A percentile compares a stretch with the other conserved stretches of the same genome.
These are phyloP conservation scores for Rhynchonycteris naso DNA, from an alignment of 2,797 vertebrate species.

Conservation along the genomic window DNA sequence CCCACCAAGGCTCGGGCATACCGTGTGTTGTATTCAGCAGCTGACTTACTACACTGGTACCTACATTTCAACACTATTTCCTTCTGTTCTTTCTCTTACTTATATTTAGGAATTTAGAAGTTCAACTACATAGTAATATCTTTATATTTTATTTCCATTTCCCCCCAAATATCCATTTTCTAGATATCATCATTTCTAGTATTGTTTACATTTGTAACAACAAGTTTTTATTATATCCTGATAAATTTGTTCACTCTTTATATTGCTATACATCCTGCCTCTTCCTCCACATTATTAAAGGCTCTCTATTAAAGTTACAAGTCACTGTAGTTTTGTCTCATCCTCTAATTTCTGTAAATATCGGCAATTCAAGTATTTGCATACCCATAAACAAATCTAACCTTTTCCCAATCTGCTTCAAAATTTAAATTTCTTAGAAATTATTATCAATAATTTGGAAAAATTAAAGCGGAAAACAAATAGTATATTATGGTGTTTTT, in stretches of 20 bases:
- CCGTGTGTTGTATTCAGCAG: not conserved
- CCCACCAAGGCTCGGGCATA: too few species aligned
- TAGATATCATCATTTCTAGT: not conserved
- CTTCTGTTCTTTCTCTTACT: not conserved
- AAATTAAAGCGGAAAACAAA: constrained; percentile 41
- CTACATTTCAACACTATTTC: not conserved
- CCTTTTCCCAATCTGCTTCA: not conserved
- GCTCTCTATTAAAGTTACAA: not conserved
- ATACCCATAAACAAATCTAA: not conserved
- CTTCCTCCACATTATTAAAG: not conserved
- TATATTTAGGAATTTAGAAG: not conserved
- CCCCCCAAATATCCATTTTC: not conserved
- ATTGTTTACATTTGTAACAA: not conserved
- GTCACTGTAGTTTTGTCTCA: not conserved
- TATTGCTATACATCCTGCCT: not conserved
- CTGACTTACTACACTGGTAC: not conserved
- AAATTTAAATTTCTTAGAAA: constrained; percentile 7
- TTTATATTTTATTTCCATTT: not conserved
- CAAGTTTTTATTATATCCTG: not conserved
- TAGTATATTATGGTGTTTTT: not conserved
- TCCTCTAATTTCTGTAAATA: not conserved
- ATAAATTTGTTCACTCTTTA: not conserved
- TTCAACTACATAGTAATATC: not conserved
- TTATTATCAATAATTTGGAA: constrained; percentile 16
- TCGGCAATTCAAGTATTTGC: not conserved